phyloP scores from a whole-genome alignment of 2,888 invertebrate genomes.

The Drosophila incognita region DNA sequence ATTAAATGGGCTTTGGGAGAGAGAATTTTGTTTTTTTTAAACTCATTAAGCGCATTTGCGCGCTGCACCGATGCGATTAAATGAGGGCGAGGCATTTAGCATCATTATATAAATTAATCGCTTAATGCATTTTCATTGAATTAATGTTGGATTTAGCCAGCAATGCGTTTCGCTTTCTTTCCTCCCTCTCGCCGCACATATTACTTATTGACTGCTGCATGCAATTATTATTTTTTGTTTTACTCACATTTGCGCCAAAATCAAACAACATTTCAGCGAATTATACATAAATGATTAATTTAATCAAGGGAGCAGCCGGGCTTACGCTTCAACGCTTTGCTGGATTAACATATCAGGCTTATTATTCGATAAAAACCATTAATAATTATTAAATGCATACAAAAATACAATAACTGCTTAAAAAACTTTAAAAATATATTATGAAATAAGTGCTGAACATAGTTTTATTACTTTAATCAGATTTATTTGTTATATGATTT shows the following conservation, averaged over 20 bases:
- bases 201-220: constrained; percentile 4
- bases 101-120: constrained; percentile 63
- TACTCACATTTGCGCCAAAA: constrained; percentile 34
- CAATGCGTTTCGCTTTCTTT: constrained; percentile 18
- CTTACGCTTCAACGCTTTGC: constrained; percentile 55
- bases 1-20: constrained; percentile 6
- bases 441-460: not conserved
- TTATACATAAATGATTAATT: constrained; percentile 63
- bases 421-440: not conserved
- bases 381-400: constrained; percentile 50
- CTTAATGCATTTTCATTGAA: constrained; percentile 64
- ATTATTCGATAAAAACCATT: constrained; percentile 49
- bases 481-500: not conserved
- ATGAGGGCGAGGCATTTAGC: constrained; percentile 22
- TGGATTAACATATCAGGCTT: constrained; percentile 65
- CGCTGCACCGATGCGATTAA: constrained; percentile 58
- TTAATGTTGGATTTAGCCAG: constrained; percentile 66
- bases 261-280: constrained; percentile 51
- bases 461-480: not conserved
- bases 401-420: not conserved
- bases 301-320: constrained; percentile 55
- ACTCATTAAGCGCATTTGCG: constrained; percentile 67
- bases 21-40: constrained; percentile 44
- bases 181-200: not conserved
- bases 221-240: constrained; percentile 7